Percentiles rank a stretch among this genome's conserved stretches.
Conservation (phyloP, 2,797 vertebrate genomes). For the Oryzias dopingdopingensis region DNA sequence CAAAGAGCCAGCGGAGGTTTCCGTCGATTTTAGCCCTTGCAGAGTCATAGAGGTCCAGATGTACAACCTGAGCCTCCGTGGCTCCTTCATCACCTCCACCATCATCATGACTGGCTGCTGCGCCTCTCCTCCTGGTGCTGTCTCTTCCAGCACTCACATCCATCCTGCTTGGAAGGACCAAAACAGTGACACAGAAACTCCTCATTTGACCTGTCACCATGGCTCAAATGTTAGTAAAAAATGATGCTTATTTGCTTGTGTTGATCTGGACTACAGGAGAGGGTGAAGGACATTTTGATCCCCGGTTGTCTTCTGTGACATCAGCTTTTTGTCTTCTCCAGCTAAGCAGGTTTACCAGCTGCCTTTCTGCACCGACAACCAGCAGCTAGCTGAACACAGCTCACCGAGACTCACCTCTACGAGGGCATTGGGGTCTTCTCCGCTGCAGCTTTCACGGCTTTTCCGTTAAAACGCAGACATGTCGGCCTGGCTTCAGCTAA, state of each 20-base stretch:
- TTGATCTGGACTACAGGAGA: too few relatives aligned
- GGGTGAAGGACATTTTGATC: too few relatives aligned
- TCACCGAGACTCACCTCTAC: slow-evolving; percentile 64
- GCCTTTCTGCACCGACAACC: background rate
- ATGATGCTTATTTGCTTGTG: too few relatives aligned
- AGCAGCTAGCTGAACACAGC: slow-evolving; percentile 10
- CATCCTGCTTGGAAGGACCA: slow-evolving; percentile 75
- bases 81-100: slow-evolving; percentile 31
- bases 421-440: slow-evolving; percentile 44
- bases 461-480: slow-evolving; percentile 48
- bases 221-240: too few relatives aligned
- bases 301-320: too few relatives aligned
- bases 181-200: background rate
- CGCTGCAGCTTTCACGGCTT: slow-evolving; percentile 22
- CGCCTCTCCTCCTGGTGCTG: slow-evolving; percentile 84
- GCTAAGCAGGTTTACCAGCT: too few relatives aligned
- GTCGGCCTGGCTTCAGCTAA: slow-evolving; percentile 40
- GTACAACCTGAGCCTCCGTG: slow-evolving; percentile 80
- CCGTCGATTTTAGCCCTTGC: slow-evolving; percentile 96
- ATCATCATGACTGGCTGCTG: slow-evolving; percentile 59
- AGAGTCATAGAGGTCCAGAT: slow-evolving; percentile 92
- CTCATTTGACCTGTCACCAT: too few relatives aligned
- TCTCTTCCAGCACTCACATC: slow-evolving; percentile 82
- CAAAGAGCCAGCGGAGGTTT: slow-evolving; percentile 95
- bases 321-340: too few relatives aligned